Evolutionary conservation across 2,888 invertebrate genomes (phyloP).

Genomic region (Pterostichus madidus): DNA sequence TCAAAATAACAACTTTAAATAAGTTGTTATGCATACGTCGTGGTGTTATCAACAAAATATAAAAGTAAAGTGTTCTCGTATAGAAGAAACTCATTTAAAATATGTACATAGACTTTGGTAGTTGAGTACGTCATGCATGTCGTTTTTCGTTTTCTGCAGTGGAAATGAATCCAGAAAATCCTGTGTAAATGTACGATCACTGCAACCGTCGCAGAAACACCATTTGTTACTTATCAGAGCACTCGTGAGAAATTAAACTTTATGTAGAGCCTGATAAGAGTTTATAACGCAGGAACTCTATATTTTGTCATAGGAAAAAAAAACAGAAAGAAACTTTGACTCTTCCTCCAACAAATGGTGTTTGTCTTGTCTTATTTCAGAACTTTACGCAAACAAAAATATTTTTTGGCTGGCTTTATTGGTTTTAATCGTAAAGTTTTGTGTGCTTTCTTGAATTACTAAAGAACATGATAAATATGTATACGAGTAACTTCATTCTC

Average conservation of each 20-base stretch:
- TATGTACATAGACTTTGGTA: neutral
- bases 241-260: constrained; percentile 64
- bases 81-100: neutral
- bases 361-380: constrained; percentile 40
- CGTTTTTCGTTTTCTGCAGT: constrained; percentile 1
- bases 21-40: too few relatives aligned
- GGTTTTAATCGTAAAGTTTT: constrained; percentile 55
- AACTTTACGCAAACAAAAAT: constrained; percentile 58
- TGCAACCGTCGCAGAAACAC: constrained; percentile 37
- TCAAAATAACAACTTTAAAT: too few relatives aligned
- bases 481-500: neutral
- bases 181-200: constrained; percentile 48
- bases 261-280: constrained; percentile 57
- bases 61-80: neutral
- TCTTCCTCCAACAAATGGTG: constrained; percentile 16
- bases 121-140: neutral
- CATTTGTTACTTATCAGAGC: constrained; percentile 61
- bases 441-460: constrained; percentile 11
- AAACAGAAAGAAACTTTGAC: constrained; percentile 18
- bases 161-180: constrained; percentile 55
- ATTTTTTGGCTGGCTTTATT: constrained; percentile 40
- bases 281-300: constrained; percentile 57
- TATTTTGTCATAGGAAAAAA: constrained; percentile 61
- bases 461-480: constrained; percentile 21
- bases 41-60: constrained; percentile 2